Evolutionary conservation across 2,888 invertebrate species (phyloP), one percentile per base, ranked within the genome.

Genomic region (Linyphia triangularis): DNA sequence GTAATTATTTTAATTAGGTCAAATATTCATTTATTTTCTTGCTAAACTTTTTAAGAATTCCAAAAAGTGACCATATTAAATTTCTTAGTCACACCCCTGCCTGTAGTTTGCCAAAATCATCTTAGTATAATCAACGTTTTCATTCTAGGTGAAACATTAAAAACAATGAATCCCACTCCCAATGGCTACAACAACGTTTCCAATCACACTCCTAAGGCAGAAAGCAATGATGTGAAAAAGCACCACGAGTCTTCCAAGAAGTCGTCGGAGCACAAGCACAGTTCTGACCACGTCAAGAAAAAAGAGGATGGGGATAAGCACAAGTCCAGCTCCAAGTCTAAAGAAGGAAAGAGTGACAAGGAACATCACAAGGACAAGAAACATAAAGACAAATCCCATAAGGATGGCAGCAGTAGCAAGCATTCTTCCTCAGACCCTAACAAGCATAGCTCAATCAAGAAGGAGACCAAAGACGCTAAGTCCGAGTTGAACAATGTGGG

Each of bases 111-210:
- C n/a, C n/a, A n/a, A n/a, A n/a, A n/a, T n/a, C n/a, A n/a, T n/a
- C n/a, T n/a, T n/a, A n/a, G n/a, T n/a, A n/a, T n/a, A n/a, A n/a
- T n/a, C n/a, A n/a, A n/a, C n/a, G n/a, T n/a, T 51, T 26, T 69
- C 26, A 26, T 37, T 73, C 16, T n/a, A 86, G 86, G 86, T 61
- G 88, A 88, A 19, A 89, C 69, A 33, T 19, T 84, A 7, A 88
- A 88, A 81, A 85, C 81, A 70, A 89, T 85, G 85, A 89, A 85
- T 57, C 82, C 89, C 19, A 89, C 89, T n/a, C 89, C 82, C 13
- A 89, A 89, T 77, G 89, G 89, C n/a, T 89, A 85, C 59, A 84
- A 63, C 33, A 84, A 40, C 84, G 51, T 78, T 43, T 57, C 85
- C 61, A 89, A 86, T 43, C 86, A 89, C 43, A 78, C 86, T 37